A percentile compares a stretch with the other conserved stretches of the same genome.
phyloP scores from a whole-genome alignment of 2,113 vertebrate species.

The Colossoma macropomum region DNA sequence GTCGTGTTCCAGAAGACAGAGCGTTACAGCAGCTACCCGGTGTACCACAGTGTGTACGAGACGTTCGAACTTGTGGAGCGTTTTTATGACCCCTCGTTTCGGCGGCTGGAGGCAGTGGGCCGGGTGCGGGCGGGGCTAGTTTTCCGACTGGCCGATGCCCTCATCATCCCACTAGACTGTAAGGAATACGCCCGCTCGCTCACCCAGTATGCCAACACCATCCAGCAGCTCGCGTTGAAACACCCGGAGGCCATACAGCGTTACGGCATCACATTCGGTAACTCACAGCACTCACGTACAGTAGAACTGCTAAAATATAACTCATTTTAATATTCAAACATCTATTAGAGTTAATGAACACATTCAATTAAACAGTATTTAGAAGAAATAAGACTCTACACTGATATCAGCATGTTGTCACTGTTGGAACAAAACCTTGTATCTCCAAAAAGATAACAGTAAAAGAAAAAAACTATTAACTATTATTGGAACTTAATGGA shows the following conservation, averaged over 20 bases:
- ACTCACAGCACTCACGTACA: slow-evolving; percentile 19
- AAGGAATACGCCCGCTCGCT: slow-evolving; percentile 86
- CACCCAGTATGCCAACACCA: slow-evolving; percentile 79
- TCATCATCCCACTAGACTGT: slow-evolving; percentile 85
- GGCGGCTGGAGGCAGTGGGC: slow-evolving; percentile 83
- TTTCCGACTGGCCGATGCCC: slow-evolving; percentile 86
- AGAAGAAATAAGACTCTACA: no score
- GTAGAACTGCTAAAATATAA: no score
- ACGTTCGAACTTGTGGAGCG: slow-evolving; percentile 91
- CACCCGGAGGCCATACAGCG: slow-evolving; percentile 72
- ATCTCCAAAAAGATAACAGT: no score
- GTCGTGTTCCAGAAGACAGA: slow-evolving; percentile 81
- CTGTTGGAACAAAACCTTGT: no score
- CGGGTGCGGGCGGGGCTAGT: slow-evolving; percentile 86
- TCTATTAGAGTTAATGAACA: no score
- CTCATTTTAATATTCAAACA: no score
- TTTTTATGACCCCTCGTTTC: slow-evolving; percentile 91
- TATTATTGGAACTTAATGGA: no score
- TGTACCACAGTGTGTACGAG: slow-evolving; percentile 94
- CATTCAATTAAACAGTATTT: no score
- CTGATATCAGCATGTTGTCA: no score
- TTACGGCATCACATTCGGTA: slow-evolving; percentile 87
- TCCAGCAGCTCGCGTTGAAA: slow-evolving; percentile 78
- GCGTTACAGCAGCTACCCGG: slow-evolving; percentile 90
- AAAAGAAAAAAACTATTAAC: no score